These are phyloP conservation scores for Syrista parreyssii DNA, from an alignment of 2,888 invertebrate species.

Conservation along the genomic window DNA sequence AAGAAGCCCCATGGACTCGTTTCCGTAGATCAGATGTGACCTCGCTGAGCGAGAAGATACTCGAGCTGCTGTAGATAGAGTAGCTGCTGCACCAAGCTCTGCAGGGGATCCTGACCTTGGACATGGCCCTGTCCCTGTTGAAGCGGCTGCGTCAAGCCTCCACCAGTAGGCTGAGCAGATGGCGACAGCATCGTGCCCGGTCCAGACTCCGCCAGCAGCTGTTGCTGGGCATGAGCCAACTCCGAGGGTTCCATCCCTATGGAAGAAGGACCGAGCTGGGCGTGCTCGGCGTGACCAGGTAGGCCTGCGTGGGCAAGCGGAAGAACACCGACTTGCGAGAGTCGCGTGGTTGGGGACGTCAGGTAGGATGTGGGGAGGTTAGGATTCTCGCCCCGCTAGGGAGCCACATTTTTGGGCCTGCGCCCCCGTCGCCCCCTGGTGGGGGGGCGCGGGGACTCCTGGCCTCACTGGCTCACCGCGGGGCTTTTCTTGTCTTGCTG, in stretches of 20 bases:
- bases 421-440: constrained; percentile 67
- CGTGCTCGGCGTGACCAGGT: constrained; percentile 39
- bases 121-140: constrained; percentile 48
- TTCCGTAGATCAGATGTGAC: constrained; percentile 47
- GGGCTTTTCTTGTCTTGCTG: constrained; percentile 87
- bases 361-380: constrained; percentile 56
- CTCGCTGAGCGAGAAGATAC: constrained; percentile 58
- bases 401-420: constrained; percentile 67
- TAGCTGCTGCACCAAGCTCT: constrained; percentile 62
- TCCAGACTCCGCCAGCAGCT: constrained; percentile 44
- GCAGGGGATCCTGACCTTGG: constrained; percentile 59
- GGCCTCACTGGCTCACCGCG: constrained; percentile 82
- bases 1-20: background rate
- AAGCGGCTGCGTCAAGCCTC: constrained; percentile 53
- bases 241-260: constrained; percentile 56
- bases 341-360: constrained; percentile 44
- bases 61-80: constrained; percentile 58
- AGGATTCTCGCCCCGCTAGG: constrained; percentile 66
- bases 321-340: constrained; percentile 48
- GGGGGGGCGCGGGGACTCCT: constrained; percentile 67
- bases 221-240: constrained; percentile 50
- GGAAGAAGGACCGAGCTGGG: constrained; percentile 40
- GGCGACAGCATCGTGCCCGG: constrained; percentile 39
- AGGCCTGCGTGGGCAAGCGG: constrained; percentile 40
- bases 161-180: constrained; percentile 50